Evolutionary conservation across 2,888 invertebrate genomes (phyloP).

Genomic region (Subacronicta megacephala): DNA sequence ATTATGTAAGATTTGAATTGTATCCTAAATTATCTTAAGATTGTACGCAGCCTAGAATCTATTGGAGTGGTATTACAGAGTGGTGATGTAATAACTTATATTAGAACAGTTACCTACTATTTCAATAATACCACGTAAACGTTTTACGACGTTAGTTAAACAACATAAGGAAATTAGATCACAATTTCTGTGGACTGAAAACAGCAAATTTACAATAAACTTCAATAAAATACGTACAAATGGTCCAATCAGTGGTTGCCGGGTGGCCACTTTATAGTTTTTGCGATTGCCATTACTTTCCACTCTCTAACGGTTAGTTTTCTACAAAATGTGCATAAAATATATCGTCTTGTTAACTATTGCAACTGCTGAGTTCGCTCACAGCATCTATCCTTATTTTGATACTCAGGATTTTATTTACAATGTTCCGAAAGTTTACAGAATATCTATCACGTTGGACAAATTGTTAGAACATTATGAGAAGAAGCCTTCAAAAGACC

Average conservation of each 20-base stretch:
- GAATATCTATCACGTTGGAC: conserved; percentile 82
- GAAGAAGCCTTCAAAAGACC: conserved; percentile 84
- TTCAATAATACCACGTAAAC: conserved; percentile 6
- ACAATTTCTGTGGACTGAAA: conserved; percentile 14
- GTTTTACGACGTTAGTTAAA: conserved; percentile 11
- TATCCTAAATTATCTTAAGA: background rate
- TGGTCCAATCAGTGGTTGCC: conserved; percentile 76
- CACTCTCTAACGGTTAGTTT: conserved; percentile 63
- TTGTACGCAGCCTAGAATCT: background rate
- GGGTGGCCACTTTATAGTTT: conserved; percentile 65
- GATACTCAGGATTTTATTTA: conserved; percentile 87
- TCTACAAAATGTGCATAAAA: conserved; percentile 74
- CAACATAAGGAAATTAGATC: conserved; percentile 21
- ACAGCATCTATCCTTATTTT: conserved; percentile 84
- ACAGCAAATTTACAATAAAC: conserved; percentile 30
- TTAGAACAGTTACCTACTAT: background rate
- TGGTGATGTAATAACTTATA: conserved; percentile 25
- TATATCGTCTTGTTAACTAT: conserved; percentile 68
- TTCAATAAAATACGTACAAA: conserved; percentile 55
- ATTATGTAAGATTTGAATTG: background rate
- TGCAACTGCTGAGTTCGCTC: conserved; percentile 48
- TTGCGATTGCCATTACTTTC: conserved; percentile 64
- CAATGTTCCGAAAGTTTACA: conserved; percentile 85
- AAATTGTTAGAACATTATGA: conserved; percentile 82
- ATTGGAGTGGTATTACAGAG: background rate